A percentile compares a stretch with the other conserved stretches of the same genome.
phyloP scores from a whole-genome alignment of 1,140 invertebrate species.

The Drosophila novamexicana region DNA sequence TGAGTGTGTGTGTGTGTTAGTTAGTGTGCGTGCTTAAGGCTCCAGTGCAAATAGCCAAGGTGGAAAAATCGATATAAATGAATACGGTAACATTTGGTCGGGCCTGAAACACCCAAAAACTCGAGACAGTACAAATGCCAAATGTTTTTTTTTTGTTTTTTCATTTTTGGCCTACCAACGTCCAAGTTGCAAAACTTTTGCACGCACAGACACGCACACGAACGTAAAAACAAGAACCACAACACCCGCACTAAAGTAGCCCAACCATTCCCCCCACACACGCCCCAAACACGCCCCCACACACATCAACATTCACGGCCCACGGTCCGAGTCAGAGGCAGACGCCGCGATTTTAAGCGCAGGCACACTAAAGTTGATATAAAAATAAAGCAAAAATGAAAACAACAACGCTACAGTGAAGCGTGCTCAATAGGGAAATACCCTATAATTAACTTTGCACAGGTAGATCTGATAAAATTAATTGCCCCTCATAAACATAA shows the following conservation, averaged over 20 bases:
- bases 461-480: no score
- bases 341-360: constrained; percentile 72
- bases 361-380: constrained; percentile 70
- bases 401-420: constrained; percentile 25
- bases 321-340: constrained; percentile 46
- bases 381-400: constrained; percentile 64
- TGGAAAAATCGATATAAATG: constrained; percentile 82
- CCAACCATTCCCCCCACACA: constrained; percentile 9
- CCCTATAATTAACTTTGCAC: neutral
- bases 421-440: constrained; percentile 30
- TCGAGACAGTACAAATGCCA: constrained; percentile 71
- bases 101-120: constrained; percentile 41
- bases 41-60: constrained; percentile 68
- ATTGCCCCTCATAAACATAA: neutral
- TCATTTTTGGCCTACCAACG: constrained; percentile 51
- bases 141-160: constrained; percentile 67
- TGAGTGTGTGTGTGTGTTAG: constrained; percentile 34
- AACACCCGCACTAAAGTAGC: constrained; percentile 17
- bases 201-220: constrained; percentile 62
- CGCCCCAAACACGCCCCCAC: constrained; percentile 6
- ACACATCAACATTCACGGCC: constrained; percentile 37
- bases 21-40: constrained; percentile 44
- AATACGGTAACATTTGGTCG: constrained; percentile 75
- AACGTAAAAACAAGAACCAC: constrained; percentile 2
- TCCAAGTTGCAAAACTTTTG: constrained; percentile 72